These are phyloP conservation scores for Rutilus rutilus DNA, from an alignment of 2,113 vertebrate genomes.

Conservation along the genomic window DNA sequence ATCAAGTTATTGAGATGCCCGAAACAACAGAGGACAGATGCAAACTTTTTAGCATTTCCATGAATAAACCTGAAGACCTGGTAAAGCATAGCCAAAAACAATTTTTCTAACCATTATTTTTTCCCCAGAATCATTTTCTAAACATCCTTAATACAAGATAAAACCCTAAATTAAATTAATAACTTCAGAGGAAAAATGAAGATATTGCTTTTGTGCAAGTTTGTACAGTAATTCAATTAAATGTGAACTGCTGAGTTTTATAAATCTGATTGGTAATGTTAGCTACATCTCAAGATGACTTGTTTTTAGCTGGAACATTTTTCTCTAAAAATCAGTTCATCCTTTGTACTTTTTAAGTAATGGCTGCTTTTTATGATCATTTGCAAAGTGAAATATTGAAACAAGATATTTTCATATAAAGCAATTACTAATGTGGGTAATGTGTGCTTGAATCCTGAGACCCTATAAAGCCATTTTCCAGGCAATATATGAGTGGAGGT, in stretches of 20 bases:
- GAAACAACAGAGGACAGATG: background rate
- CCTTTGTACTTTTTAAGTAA: slow-evolving; percentile 44
- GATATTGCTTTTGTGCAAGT: background rate
- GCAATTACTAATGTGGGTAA: slow-evolving; percentile 34
- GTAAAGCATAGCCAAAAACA: background rate
- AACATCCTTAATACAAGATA: background rate
- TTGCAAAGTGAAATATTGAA: slow-evolving; percentile 43
- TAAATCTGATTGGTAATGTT: background rate
- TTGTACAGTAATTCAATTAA: background rate
- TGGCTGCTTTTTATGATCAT: slow-evolving; percentile 51
- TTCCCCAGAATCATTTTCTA: background rate
- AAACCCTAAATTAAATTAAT: background rate
- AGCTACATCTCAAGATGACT: background rate
- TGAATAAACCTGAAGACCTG: background rate
- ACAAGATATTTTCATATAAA: slow-evolving; percentile 49
- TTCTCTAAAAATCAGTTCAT: background rate
- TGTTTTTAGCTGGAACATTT: background rate
- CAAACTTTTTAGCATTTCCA: background rate
- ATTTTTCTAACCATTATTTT: background rate
- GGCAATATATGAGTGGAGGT: slow-evolving; percentile 39
- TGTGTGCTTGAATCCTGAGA: slow-evolving; percentile 42
- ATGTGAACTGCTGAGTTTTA: background rate
- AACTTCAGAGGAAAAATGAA: background rate
- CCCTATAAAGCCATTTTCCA: slow-evolving; percentile 35
- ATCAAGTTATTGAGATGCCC: background rate